Base-by-base conservation (phyloP, 1,140 invertebrate species). In the Sweltsa coloradensis region DNA sequence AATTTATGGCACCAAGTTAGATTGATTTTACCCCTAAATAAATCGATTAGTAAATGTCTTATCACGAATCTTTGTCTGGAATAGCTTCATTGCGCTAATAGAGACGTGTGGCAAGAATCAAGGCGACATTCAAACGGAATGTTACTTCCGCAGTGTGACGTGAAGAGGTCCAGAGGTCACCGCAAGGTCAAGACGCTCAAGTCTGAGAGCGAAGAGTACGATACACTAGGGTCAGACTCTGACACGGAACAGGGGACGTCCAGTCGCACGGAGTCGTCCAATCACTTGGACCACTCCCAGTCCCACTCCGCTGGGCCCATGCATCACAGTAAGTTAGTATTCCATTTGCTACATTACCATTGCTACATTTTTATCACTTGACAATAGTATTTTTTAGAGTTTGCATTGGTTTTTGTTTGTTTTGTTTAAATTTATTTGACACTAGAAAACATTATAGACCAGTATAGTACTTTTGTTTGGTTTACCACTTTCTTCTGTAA, bases 311-410 rank as follows among this genome's bases (percentile, higher is more conserved):
- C 19, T 19, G 26, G 62, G 62, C 67, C 70, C 63, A 65, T 71
- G 67, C 70, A 71, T 67, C 71, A 73, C 71, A 73, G 71, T 73
- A 73, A 72, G 71, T 73, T 71, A 70, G 70, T 72, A 70, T 69
- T 70, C 59, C 51, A 58, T 62, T 62, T 62, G 64, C 59, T 23
- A 16, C 3, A 26, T 27, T 25, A 31, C 42, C 16, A 4, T 44
- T 19, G 21, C 13, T 40, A 16, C 11, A 36, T 36, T 36, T 36
- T 11, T 18, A 13, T 36, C 34, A 18, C 11, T 36, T 36, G 34
- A 5, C 21, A 9, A 6, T 18, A 6, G 21, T 11, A 2, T 18
- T 0, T 36, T 9, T 36, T 36, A 16, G 5, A 36, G 11, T 7
- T 18, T 5, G 21, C 6, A 6, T 36, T 31, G 14, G 27, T 31